Evolutionary conservation across 1,140 invertebrate genomes (phyloP).

Genomic region (Magallana gigas): DNA sequence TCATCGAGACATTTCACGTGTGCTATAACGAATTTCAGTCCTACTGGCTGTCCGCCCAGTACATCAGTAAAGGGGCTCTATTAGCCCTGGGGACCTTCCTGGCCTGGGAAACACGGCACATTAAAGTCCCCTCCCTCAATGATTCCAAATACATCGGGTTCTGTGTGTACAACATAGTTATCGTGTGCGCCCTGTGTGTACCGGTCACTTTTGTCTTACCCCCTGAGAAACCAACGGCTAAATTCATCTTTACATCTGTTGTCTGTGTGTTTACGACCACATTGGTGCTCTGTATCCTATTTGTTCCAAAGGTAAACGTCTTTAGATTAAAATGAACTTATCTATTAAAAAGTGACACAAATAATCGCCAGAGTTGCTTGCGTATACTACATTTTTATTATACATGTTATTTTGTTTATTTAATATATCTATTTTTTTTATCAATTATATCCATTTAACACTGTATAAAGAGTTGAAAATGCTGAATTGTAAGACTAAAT

Average conservation of each 20-base stretch:
- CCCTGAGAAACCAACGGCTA: conserved; percentile 89
- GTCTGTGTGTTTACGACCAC: conserved; percentile 92
- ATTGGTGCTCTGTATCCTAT: conserved; percentile 89
- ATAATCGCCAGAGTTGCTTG: too few species aligned
- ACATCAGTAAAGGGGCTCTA: conserved; percentile 91
- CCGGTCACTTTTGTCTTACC: conserved; percentile 90
- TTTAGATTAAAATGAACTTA: too few species aligned
- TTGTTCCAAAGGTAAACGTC: conserved; percentile 86
- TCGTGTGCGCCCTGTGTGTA: conserved; percentile 90
- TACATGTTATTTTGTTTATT: too few species aligned
- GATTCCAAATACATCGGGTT: conserved; percentile 63
- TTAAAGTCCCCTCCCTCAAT: conserved; percentile 68
- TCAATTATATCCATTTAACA: too few species aligned
- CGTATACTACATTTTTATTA: too few species aligned
- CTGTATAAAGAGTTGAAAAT: too few species aligned
- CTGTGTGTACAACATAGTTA: conserved; percentile 85
- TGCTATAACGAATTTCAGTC: conserved; percentile 63
- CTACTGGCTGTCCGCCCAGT: conserved; percentile 91
- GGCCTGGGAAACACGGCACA: conserved; percentile 65
- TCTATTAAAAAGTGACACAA: too few species aligned
- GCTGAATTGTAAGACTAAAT: too few species aligned
- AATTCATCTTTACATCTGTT: conserved; percentile 88
- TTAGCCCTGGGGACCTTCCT: conserved; percentile 86
- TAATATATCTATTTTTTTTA: too few species aligned
- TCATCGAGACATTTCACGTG: not conserved